Evolutionary conservation across 2,797 vertebrate species (phyloP), one percentile per base, ranked within the genome.

Genomic region (Hipposideros larvatus): DNA sequence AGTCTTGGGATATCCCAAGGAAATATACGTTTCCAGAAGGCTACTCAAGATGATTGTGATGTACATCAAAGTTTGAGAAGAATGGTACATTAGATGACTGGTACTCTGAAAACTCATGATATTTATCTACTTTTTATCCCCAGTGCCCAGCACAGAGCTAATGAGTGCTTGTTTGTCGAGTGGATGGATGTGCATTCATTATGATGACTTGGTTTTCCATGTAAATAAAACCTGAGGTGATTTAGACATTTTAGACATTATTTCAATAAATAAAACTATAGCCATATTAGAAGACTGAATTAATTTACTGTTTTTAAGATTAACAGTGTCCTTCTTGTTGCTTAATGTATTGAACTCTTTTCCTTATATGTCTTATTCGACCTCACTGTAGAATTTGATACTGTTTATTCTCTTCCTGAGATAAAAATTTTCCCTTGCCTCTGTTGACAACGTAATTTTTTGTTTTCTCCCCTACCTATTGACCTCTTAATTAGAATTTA

Each of bases 191-290:
- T 37, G 0, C 31, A 65, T 90, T 88, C 19, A 43, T 63, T 80
- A 70, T 75, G 24, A 11, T 1, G 2, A 34, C 34, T 80, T 77
- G n/a, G 3, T 93, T 94, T 96, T 68, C n/a, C 21, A 77, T 31
- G 24, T 48, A 63, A 85, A 78, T 80, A 8, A 91, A 11, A 55
- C 84, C 16, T 65, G 26, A 90, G 34, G 46, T 84, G 24, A 82
- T 74, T 79, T 85, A 82, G 37, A 78, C 6, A 70, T 61, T 85
- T 90, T 83, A 78, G 4, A 41, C 21, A 26, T 85, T 85, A 51
- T 94, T 88, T 88, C 34, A 93, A 18, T 79, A 88, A 93, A n/a
- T 24, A 15, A 53, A 92, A 84, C 34, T 51, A 34, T 53, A 77
- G 10, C 10, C 18, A 51, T 71, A 70, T 84, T 71, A 92, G 75